Conservation (phyloP, 2,888 invertebrate species). For the Andrena trimmerana region DNA sequence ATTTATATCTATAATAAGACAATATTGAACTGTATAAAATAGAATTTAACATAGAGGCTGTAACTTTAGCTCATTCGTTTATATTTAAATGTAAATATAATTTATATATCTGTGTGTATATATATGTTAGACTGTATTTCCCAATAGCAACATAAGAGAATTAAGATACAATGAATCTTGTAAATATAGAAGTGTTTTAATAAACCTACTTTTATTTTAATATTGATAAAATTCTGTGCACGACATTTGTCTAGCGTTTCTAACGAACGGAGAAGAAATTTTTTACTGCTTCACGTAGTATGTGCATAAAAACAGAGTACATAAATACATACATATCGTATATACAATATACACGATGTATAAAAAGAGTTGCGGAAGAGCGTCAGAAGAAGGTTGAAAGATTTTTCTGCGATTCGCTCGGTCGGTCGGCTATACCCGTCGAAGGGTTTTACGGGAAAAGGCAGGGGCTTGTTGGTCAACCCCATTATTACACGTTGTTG, state of each 20-base stretch:
- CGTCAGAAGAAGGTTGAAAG: neutral
- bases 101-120: conserved; percentile 7
- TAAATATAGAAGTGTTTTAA: conserved; percentile 7
- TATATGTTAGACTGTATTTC: conserved; percentile 1
- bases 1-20: conserved; percentile 4
- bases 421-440: neutral
- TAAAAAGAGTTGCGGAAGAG: conserved; percentile 2
- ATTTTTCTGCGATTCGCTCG: neutral
- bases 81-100: conserved; percentile 39
- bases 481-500: conserved; percentile 67
- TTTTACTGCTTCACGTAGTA: conserved; percentile 5
- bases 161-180: neutral
- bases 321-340: conserved; percentile 6
- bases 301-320: conserved; percentile 8
- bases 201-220: conserved; percentile 1
- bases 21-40: conserved; percentile 2
- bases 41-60: neutral
- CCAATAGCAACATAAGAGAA: neutral
- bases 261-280: no score
- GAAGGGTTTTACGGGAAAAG: conserved; percentile 44
- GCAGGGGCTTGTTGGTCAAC: conserved; percentile 46
- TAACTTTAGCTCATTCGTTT: neutral
- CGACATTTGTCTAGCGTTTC: no score
- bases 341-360: neutral
- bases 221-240: neutral